Percentiles rank a stretch among this genome's conserved stretches.
Evolutionary conservation across 2,797 vertebrate genomes (phyloP).

Genomic region (Paramormyrops hopkinsi): DNA sequence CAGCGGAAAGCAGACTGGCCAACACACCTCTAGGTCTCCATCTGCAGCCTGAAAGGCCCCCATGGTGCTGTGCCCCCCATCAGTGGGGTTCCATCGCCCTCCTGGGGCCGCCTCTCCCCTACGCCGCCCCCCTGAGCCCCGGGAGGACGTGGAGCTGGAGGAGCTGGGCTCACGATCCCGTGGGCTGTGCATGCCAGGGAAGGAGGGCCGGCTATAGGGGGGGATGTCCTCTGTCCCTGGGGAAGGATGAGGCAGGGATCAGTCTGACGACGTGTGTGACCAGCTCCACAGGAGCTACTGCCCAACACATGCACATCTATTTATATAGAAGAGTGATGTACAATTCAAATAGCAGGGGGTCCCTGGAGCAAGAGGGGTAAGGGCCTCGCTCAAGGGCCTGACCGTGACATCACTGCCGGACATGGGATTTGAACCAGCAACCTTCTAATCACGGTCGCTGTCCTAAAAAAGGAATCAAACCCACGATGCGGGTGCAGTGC

Average conservation of each 20-base stretch:
- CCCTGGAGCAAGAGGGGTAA: background rate
- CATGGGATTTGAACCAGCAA: background rate
- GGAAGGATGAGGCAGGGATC: background rate
- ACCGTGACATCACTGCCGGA: background rate
- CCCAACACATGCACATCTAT: background rate
- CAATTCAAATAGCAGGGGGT: background rate
- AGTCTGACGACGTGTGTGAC: background rate
- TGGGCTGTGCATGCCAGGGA: slow-evolving; percentile 86
- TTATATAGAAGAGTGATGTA: background rate
- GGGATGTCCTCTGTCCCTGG: slow-evolving; percentile 82
- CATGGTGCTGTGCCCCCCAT: slow-evolving; percentile 75
- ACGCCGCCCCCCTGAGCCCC: slow-evolving; percentile 86
- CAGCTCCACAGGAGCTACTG: background rate
- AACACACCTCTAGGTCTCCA: slow-evolving; percentile 69
- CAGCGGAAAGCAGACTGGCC: background rate
- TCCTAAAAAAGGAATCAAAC: background rate
- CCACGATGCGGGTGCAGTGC: background rate
- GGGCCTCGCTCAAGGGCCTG: background rate
- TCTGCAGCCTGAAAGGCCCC: slow-evolving; percentile 83
- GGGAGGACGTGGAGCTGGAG: slow-evolving; percentile 93
- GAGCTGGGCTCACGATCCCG: slow-evolving; percentile 89
- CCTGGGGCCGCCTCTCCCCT: slow-evolving; percentile 74
- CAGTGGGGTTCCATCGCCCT: slow-evolving; percentile 79
- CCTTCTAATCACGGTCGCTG: background rate
- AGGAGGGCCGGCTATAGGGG: slow-evolving; percentile 94